A percentile compares a stretch with the other conserved stretches of the same genome.
Evolutionary conservation across 2,888 invertebrate genomes (phyloP).

Genomic region (Acronicta alni): DNA sequence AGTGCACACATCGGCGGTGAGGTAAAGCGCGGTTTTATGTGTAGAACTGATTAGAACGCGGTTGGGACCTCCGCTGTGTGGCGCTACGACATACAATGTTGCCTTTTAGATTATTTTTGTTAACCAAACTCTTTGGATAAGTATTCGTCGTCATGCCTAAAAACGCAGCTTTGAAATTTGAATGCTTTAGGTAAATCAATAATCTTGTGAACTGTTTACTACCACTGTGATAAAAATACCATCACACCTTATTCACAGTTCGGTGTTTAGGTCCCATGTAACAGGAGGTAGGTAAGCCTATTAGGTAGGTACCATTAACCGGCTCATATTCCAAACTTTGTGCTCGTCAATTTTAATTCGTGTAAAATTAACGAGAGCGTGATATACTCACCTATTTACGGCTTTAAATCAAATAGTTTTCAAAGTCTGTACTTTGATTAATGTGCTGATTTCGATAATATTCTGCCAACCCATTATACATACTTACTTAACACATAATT

Average conservation of each 20-base stretch:
- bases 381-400: conserved; percentile 20
- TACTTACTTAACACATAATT: background rate
- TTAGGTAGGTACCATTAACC: conserved; percentile 2
- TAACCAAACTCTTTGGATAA: conserved; percentile 37
- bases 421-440: conserved; percentile 1
- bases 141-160: conserved; percentile 31
- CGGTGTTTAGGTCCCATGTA: too few species aligned
- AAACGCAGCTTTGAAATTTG: background rate
- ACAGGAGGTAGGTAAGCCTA: too few species aligned
- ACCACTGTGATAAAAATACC: too few species aligned
- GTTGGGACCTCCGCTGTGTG: conserved; percentile 81
- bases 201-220: too few species aligned
- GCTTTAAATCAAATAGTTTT: conserved; percentile 19
- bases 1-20: conserved; percentile 76
- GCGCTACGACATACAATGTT: conserved; percentile 73
- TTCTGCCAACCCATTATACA: too few species aligned
- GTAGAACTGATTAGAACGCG: conserved; percentile 79
- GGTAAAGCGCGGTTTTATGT: conserved; percentile 78
- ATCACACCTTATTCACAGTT: too few species aligned
- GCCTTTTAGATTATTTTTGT: conserved; percentile 63
- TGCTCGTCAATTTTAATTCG: conserved; percentile 32
- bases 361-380: conserved; percentile 14
- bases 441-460: background rate
- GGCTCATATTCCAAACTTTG: conserved; percentile 40
- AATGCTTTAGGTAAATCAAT: background rate